A percentile compares a stretch with the other conserved stretches of the same genome.
These are phyloP conservation scores for Acanthochromis polyacanthus DNA, from an alignment of 2,113 vertebrate genomes.

Conservation along the genomic window DNA sequence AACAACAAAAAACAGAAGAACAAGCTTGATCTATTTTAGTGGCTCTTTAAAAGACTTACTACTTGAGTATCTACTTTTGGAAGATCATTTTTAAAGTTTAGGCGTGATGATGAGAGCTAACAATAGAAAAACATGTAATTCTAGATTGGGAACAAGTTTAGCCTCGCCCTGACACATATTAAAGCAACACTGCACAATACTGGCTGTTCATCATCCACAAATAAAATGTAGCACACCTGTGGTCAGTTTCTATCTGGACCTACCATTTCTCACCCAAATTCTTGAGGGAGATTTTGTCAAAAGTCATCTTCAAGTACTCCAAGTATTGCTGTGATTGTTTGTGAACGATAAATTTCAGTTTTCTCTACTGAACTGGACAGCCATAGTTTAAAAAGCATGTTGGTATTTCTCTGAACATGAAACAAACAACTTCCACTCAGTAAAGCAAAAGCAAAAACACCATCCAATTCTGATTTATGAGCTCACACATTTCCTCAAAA, in stretches of 20 bases:
- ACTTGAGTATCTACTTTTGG: neutral
- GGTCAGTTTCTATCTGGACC: neutral
- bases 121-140: neutral
- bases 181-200: conserved; percentile 5
- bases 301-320: neutral
- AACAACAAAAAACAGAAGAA: neutral
- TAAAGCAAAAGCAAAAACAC: neutral
- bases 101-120: neutral
- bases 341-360: neutral
- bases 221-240: neutral
- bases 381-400: neutral
- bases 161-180: neutral
- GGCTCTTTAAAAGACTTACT: neutral
- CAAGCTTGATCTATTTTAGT: neutral
- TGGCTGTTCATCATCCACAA: neutral
- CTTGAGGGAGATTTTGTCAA: neutral
- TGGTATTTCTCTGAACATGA: neutral
- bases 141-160: neutral
- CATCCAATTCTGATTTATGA: neutral
- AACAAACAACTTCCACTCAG: neutral
- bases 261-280: neutral
- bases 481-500: neutral
- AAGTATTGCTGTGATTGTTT: neutral
- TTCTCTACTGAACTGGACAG: neutral
- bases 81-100: neutral